These are phyloP conservation scores for Eupithecia inturbata DNA, from an alignment of 2,888 invertebrate species.

Conservation along the genomic window DNA sequence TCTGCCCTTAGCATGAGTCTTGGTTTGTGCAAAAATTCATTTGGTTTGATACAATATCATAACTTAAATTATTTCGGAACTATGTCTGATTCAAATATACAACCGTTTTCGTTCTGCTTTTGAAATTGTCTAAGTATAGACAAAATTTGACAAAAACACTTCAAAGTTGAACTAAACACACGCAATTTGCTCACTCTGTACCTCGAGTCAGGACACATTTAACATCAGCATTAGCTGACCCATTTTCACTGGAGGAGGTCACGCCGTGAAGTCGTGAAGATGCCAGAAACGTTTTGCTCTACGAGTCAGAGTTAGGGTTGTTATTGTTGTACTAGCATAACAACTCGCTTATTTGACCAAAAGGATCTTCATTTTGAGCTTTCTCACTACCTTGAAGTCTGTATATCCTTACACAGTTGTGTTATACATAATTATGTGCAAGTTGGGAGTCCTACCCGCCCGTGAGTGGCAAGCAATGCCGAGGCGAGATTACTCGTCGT, in stretches of 20 bases:
- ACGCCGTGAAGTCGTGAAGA: too few relatives aligned
- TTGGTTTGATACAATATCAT: neutral
- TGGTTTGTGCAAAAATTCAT: neutral
- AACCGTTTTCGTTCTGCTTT: neutral
- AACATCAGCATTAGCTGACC: neutral
- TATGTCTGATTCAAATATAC: neutral
- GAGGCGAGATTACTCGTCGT: constrained; percentile 28
- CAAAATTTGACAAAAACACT: neutral
- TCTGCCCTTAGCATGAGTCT: neutral
- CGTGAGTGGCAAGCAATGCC: constrained; percentile 23
- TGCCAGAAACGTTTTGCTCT: neutral
- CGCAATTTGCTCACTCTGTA: too few relatives aligned
- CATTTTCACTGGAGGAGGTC: neutral
- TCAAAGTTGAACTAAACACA: too few relatives aligned
- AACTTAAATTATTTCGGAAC: neutral
- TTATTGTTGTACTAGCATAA: neutral
- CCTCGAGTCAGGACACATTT: too few relatives aligned
- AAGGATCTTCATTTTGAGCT: neutral
- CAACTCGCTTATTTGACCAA: neutral
- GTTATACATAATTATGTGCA: neutral
- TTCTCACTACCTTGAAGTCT: neutral
- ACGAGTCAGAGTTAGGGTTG: neutral
- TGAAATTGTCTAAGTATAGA: neutral
- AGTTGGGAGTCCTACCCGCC: neutral
- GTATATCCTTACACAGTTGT: neutral